Evolutionary conservation across 2,113 vertebrate genomes (phyloP).

Genomic region (Alectura lathami): DNA sequence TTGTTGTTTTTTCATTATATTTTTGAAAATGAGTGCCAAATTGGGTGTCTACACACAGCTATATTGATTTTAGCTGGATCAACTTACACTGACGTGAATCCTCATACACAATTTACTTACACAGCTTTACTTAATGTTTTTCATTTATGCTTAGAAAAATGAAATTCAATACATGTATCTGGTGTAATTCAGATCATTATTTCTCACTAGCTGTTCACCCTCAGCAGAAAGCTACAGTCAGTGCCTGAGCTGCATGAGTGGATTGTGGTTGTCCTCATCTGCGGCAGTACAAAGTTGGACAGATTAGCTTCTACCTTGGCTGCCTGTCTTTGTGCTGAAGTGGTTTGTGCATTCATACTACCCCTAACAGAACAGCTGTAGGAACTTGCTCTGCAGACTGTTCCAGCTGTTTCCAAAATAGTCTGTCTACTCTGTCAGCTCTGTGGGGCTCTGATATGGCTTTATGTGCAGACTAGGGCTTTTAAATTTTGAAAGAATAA

Average conservation of each 20-base stretch:
- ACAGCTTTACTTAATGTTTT: neutral
- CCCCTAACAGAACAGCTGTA: neutral
- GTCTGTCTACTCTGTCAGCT: neutral
- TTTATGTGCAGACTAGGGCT: neutral
- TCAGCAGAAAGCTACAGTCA: neutral
- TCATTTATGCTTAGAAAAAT: neutral
- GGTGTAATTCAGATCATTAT: neutral
- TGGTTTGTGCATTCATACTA: accelerated
- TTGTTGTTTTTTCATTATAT: neutral
- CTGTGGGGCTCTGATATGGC: neutral
- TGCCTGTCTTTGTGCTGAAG: neutral
- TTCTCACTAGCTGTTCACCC: neutral
- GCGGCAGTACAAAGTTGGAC: neutral
- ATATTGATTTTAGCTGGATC: neutral
- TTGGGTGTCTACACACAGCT: neutral
- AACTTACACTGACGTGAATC: neutral
- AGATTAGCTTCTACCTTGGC: neutral
- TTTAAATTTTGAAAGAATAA: neutral
- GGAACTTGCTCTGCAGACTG: neutral
- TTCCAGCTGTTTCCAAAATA: neutral
- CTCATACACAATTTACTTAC: neutral
- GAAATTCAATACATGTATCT: neutral
- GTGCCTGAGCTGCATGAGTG: neutral
- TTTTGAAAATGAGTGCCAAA: neutral
- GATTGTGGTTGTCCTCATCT: neutral